These are phyloP conservation scores for Felis chaus DNA, from an alignment of 2,113 vertebrate species.

Conservation along the genomic window DNA sequence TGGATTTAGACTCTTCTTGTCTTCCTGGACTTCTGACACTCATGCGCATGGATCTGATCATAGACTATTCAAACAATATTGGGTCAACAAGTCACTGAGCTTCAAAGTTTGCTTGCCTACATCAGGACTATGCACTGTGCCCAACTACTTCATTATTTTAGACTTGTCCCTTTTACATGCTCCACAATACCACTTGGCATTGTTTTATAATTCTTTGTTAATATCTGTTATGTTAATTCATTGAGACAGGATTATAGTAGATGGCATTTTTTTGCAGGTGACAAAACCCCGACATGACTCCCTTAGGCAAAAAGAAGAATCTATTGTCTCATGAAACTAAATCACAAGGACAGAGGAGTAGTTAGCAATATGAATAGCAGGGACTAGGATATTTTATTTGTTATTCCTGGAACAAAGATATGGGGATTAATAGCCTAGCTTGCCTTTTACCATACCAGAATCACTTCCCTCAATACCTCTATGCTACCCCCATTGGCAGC, in stretches of 20 bases:
- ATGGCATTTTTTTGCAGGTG: not conserved
- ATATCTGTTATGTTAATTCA: not conserved
- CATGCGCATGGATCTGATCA: not conserved
- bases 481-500: not conserved
- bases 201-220: not conserved
- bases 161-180: not conserved
- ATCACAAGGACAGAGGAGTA: not conserved
- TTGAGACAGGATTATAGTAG: not conserved
- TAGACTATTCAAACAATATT: not conserved
- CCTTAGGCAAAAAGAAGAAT: not conserved
- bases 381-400: not conserved
- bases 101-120: not conserved
- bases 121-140: not conserved
- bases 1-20: not conserved
- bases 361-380: not conserved
- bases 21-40: not conserved
- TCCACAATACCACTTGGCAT: not conserved
- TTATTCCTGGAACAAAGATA: not conserved
- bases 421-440: not conserved
- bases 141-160: not conserved
- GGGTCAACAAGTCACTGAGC: not conserved
- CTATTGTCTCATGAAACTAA: not conserved
- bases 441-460: not conserved
- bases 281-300: not conserved
- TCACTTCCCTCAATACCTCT: not conserved